Evolutionary conservation across 2,113 vertebrate species (phyloP), one percentile per base, ranked within the genome.

Genomic region (Trogon surrucura): DNA sequence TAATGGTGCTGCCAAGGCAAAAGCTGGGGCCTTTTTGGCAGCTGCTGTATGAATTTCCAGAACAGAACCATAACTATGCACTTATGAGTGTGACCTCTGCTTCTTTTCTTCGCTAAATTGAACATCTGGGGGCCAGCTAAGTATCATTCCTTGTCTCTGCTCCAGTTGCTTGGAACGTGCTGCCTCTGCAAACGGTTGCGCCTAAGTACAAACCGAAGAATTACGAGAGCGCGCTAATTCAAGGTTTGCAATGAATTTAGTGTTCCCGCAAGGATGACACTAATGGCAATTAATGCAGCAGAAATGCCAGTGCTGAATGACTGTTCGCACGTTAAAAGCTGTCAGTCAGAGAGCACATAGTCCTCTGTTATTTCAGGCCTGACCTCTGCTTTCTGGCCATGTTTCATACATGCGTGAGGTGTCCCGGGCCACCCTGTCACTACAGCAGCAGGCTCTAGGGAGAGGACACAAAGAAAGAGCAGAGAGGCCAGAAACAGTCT

Each of bases 251-350:
- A 17, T 88, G 75, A 96, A 95, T 95, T 86, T 38, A 81, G 72
- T 58, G 72, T 53, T 92, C 90, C 83, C 1, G 0, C 90, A 93
- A 93, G 90, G 83, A 36, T 91, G 95, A 88, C 93, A 91, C 80
- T 92, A 95, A 94, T 80, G 92, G 93, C 93, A 94, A 90, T 96
- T 91, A 96, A 74, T 27, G 80, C 90, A 87, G 83, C 85, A 95
- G 85, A 86, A 88, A 61, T 64, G 80, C 88, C 51, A 53, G 88
- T 32, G 88, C 85, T 72, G 88, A 92, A 61, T 32, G 90, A 64
- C 80, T 92, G 17, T 81, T 93, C 80, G 92, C 93, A 67, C 93
- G 74, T 89, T 91, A 95, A 89, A 85, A 84, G 83, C 93, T 61
- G 48, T 84, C 93, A 81, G 38, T 32, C 5, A 20, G 26, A 47